Evolutionary conservation across 2,888 invertebrate species (phyloP).

Genomic region (Gymnosoma rotundatum): DNA sequence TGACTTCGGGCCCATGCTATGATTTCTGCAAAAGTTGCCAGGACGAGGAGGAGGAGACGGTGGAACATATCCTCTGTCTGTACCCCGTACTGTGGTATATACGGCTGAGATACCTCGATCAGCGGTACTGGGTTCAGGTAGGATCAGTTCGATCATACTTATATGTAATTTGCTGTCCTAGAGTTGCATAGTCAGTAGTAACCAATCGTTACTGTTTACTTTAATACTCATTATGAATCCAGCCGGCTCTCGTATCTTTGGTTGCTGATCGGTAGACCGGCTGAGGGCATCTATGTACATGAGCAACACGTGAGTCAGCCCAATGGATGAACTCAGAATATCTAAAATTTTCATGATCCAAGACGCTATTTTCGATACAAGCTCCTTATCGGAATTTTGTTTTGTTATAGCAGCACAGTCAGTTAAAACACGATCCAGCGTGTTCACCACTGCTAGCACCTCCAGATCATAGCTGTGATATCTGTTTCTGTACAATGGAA

Average conservation of each 20-base stretch:
- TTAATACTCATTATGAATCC: conserved; percentile 36
- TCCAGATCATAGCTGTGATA: conserved; percentile 68
- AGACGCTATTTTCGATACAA: conserved; percentile 22
- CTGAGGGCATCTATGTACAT: conserved; percentile 62
- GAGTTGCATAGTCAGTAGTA: no score
- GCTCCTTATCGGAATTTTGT: conserved; percentile 15
- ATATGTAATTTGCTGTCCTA: no score
- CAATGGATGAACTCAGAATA: conserved; percentile 34
- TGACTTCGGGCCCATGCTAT: no score
- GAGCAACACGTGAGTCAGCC: conserved; percentile 19
- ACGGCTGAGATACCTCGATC: no score
- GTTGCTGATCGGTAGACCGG: conserved; percentile 22
- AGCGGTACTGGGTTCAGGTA: no score
- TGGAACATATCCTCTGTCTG: no score
- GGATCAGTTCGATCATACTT: no score
- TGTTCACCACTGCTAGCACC: conserved; percentile 65
- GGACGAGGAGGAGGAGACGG: no score
- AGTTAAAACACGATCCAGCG: conserved; percentile 57
- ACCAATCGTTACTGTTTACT: no score
- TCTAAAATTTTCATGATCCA: conserved; percentile 41
- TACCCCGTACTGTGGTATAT: no score
- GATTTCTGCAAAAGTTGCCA: no score
- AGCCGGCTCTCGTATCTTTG: conserved; percentile 15
- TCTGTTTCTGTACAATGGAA: conserved; percentile 61
- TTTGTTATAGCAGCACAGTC: conserved; percentile 41